phyloP scores from a whole-genome alignment of 2,113 vertebrate genomes.

The Haemorhous mexicanus region DNA sequence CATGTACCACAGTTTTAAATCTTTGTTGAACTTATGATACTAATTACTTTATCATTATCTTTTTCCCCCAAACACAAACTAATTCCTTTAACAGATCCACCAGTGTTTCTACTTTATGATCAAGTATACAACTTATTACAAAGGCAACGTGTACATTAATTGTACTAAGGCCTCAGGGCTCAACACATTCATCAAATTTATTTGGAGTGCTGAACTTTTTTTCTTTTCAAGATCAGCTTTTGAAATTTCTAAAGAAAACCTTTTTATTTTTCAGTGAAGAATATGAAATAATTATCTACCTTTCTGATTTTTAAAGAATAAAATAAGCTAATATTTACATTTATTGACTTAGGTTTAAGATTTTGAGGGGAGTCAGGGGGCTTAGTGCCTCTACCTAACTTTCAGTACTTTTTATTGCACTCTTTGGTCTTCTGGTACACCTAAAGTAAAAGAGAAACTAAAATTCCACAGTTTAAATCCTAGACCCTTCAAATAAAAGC shows the following conservation, averaged over 20 bases:
- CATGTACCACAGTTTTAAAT: slow-evolving; percentile 12
- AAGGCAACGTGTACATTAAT: neutral
- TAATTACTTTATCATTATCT: slow-evolving; percentile 23
- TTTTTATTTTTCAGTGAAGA: neutral
- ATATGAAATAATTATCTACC: neutral
- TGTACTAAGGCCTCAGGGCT: neutral
- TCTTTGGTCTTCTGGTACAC: neutral
- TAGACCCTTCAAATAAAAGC: neutral
- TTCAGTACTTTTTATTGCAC: neutral
- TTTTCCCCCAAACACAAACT: neutral
- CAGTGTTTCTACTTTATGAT: neutral
- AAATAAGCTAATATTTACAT: neutral
- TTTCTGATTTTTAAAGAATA: neutral
- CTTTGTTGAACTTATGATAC: slow-evolving; percentile 15
- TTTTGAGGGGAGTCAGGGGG: neutral
- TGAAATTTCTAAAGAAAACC: neutral
- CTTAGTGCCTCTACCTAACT: neutral
- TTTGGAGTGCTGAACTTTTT: neutral
- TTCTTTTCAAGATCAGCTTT: neutral
- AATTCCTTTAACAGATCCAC: slow-evolving; percentile 8
- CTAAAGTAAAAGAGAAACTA: neutral
- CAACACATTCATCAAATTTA: neutral
- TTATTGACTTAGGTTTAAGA: neutral
- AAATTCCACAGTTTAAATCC: neutral
- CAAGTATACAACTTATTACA: neutral